phyloP scores from a whole-genome alignment of 2,113 vertebrate genomes.

The Nyctibius bracteatus region DNA sequence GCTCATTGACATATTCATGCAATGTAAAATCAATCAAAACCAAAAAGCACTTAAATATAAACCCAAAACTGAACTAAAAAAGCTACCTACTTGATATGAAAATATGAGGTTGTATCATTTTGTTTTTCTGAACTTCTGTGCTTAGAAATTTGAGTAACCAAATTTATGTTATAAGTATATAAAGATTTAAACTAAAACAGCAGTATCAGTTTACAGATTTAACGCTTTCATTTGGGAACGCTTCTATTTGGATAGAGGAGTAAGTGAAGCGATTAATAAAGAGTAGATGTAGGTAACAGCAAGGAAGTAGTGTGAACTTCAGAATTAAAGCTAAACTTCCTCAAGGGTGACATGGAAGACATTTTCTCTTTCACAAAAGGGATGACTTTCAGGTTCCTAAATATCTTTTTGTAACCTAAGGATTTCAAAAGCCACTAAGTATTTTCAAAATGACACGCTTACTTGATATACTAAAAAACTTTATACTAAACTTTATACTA shows the following conservation, averaged over 20 bases:
- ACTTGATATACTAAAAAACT: too few species aligned
- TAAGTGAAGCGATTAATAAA: neutral
- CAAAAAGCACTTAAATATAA: constrained; percentile 24
- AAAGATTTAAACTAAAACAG: neutral
- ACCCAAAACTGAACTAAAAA: neutral
- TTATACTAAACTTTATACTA: neutral
- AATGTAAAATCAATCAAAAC: constrained; percentile 65
- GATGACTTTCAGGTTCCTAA: neutral
- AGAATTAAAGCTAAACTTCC: neutral
- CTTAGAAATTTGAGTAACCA: neutral
- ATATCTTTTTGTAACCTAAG: neutral
- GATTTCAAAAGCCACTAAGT: neutral
- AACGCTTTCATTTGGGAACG: neutral
- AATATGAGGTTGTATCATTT: neutral
- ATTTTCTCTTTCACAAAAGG: neutral
- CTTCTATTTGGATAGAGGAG: neutral
- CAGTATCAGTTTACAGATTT: neutral
- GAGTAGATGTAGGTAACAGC: neutral
- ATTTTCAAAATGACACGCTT: neutral
- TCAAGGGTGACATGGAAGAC: neutral
- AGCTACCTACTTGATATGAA: neutral
- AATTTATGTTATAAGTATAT: neutral
- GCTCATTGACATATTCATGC: constrained; percentile 74
- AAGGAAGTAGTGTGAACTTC: neutral
- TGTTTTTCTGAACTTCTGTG: neutral